A percentile compares a stretch with the other conserved stretches of the same genome.
These are phyloP conservation scores for Hippocampus barbouri DNA, from an alignment of 2,113 vertebrate genomes.

Conservation along the genomic window DNA sequence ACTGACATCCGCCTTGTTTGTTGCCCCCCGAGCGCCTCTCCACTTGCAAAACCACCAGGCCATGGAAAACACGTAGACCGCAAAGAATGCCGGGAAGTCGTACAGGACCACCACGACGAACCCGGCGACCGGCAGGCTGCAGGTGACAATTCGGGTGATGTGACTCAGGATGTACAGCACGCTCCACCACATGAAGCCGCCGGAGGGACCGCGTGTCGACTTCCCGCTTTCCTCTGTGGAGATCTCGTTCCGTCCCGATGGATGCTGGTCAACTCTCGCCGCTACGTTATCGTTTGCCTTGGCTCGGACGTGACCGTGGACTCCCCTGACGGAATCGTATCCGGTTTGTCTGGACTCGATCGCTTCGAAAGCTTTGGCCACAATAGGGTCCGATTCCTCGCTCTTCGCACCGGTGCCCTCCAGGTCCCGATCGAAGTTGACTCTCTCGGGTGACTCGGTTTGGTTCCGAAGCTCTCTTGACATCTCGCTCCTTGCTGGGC, in stretches of 20 bases:
- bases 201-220: conserved; percentile 1
- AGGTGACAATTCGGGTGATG: conserved; percentile 72
- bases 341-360: conserved; percentile 40
- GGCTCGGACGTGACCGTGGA: not conserved
- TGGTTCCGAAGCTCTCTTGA: conserved; percentile 22
- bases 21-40: conserved; percentile 59
- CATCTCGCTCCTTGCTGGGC: conserved; percentile 19
- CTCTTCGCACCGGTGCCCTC: conserved; percentile 48
- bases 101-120: conserved; percentile 81
- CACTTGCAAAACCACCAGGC: conserved; percentile 80
- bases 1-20: conserved; percentile 50
- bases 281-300: not conserved
- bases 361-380: conserved; percentile 27
- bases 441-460: conserved; percentile 39
- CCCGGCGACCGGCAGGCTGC: conserved; percentile 75
- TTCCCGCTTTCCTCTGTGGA: conserved; percentile 8
- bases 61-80: conserved; percentile 81
- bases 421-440: conserved; percentile 12
- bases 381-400: conserved; percentile 39
- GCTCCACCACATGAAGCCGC: conserved; percentile 44
- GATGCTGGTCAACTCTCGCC: not conserved
- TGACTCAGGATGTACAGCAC: conserved; percentile 66
- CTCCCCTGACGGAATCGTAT: conserved; percentile 38
- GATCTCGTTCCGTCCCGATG: not conserved
- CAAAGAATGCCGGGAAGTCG: conserved; percentile 82